Conservation (phyloP, 2,888 invertebrate genomes). For the Hermodice carunculata region DNA sequence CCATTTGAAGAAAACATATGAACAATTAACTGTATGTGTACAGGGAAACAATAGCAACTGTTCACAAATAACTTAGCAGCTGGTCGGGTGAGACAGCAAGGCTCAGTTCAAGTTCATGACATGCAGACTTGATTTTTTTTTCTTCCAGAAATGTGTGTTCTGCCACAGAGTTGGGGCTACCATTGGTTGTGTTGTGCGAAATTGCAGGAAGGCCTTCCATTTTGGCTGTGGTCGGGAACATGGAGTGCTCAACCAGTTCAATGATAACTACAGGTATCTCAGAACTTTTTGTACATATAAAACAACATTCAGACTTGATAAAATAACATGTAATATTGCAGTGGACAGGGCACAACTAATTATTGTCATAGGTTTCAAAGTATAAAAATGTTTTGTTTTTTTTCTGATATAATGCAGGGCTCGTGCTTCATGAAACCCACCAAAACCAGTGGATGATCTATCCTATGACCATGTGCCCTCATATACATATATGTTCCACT, state of each 20-base stretch:
- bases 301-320: not conserved
- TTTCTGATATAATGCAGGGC: not conserved
- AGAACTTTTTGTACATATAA: constrained; percentile 76
- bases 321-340: not conserved
- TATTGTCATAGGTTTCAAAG: not conserved
- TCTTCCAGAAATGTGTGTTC: constrained; percentile 77
- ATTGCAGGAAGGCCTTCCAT: constrained; percentile 81
- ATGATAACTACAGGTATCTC: constrained; percentile 52
- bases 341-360: no score
- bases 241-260: constrained; percentile 74
- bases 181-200: constrained; percentile 78
- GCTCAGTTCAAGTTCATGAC: no score
- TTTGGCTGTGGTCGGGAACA: constrained; percentile 80
- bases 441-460: no score
- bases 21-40: no score
- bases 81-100: no score
- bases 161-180: constrained; percentile 79
- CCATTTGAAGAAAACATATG: not conserved
- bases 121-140: not conserved
- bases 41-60: no score
- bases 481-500: no score
- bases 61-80: no score
- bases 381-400: not conserved
- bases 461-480: no score
- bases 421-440: no score